Evolutionary conservation across 64 coral and sea anemone species (phyloP).

Genomic region (Montipora capricornis): DNA sequence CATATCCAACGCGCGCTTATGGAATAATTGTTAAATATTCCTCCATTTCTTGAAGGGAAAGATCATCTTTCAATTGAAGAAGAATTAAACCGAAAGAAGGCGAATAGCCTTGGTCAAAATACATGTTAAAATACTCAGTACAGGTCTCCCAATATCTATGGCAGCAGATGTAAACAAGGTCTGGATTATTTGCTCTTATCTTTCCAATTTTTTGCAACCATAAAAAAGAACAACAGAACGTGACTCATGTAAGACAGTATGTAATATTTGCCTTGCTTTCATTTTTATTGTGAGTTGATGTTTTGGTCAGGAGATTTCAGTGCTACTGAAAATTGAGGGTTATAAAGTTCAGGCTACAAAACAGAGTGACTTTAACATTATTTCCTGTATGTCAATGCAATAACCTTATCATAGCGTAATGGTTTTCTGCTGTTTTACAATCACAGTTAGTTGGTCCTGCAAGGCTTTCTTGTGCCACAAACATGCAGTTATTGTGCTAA

Average conservation of each 20-base stretch:
- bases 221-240: constrained; percentile 7
- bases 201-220: constrained; percentile 63
- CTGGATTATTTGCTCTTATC: constrained; percentile 67
- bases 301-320: too few species aligned
- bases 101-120: constrained; percentile 54
- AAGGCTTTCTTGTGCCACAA: not conserved
- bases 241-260: constrained; percentile 2
- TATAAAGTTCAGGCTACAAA: not conserved
- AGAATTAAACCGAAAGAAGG: constrained; percentile 54
- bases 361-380: not conserved
- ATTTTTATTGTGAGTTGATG: too few species aligned
- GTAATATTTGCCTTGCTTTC: not conserved
- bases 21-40: too few species aligned
- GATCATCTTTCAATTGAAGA: constrained; percentile 43
- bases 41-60: constrained; percentile 47
- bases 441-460: not conserved
- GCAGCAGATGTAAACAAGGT: constrained; percentile 61
- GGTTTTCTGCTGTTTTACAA: not conserved
- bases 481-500: not conserved
- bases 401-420: not conserved
- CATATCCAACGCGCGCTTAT: too few species aligned
- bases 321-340: not conserved
- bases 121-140: constrained; percentile 65
- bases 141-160: constrained; percentile 48
- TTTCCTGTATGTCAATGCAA: not conserved